Evolutionary conservation across 2,888 invertebrate species (phyloP).

Genomic region (Amphipyra tragopoginis): DNA sequence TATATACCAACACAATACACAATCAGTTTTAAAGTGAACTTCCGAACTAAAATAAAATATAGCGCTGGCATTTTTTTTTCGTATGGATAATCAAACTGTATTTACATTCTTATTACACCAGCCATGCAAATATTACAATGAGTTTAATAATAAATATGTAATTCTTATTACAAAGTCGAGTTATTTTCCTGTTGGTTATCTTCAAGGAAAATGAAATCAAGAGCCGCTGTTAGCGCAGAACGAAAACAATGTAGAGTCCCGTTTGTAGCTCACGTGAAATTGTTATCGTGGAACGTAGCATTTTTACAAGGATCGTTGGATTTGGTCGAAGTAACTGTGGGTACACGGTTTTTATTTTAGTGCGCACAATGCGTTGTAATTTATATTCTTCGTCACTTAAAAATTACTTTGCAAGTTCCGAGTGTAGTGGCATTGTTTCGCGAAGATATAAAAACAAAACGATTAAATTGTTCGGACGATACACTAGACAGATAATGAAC

Average conservation of each 20-base stretch:
- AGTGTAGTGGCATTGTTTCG: slow-evolving; percentile 60
- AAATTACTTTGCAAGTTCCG: slow-evolving; percentile 37
- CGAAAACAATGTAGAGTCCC: slow-evolving; percentile 31
- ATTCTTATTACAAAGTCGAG: slow-evolving; percentile 49
- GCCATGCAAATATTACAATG: slow-evolving; percentile 29
- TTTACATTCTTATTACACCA: slow-evolving; percentile 23
- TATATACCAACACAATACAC: slow-evolving; percentile 26
- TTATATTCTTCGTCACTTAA: slow-evolving; percentile 55
- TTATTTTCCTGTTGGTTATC: slow-evolving; percentile 73
- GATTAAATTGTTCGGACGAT: slow-evolving; percentile 65
- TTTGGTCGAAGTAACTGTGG: slow-evolving; percentile 53
- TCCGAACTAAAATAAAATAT: not conserved
- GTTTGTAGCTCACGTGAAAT: slow-evolving; percentile 29
- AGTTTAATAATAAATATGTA: slow-evolving; percentile 45
- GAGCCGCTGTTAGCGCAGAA: slow-evolving; percentile 36
- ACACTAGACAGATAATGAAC: slow-evolving; percentile 58
- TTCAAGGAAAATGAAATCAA: slow-evolving; percentile 71
- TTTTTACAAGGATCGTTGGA: slow-evolving; percentile 41
- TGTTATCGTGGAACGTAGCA: slow-evolving; percentile 16
- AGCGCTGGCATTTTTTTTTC: no score
- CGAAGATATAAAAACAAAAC: slow-evolving; percentile 62
- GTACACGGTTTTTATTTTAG: slow-evolving; percentile 71
- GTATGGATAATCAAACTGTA: no score
- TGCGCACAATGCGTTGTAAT: slow-evolving; percentile 60
- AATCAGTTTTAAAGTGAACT: slow-evolving; percentile 19